Base-by-base conservation (phyloP, 35 echinoderm and acorn worm genomes). In the Diadema setosum region DNA sequence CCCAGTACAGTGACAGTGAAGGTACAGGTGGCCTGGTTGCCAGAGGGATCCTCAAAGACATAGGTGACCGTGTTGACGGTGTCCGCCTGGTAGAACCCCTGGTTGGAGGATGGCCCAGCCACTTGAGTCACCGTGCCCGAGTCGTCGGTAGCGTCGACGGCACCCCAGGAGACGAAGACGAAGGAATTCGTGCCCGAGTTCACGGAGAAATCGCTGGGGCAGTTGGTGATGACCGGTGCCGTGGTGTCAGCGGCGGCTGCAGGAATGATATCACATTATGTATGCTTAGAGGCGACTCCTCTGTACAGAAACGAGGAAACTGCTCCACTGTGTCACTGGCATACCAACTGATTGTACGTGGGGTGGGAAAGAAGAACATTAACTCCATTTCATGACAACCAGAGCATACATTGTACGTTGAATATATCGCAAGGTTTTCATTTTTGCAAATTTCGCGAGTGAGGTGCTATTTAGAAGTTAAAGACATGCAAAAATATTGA, bases 81-180 rank as follows among this genome's bases (percentile, higher is more conserved):
- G 58, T 80, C 87, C 4, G 95, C 87, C 75, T 65, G 56, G 39
- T 90, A 81, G 40, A 78, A 78, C 11, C 73, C 73, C 7, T 78
- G 39, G 40, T 44, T 78, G 34, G 73, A 78, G 14, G 73, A 78
- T 15, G 88, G 81, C 15, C 49, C 56, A 67, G 39, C 20, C n/a
- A 60, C 39, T 37, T 87, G 60, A 16, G 60, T 86, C 11, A 78
- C 73, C 24, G 73, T 78, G 34, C 73, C 73, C 24, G 73, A 78
- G 23, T 78, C 58, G 52, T 97, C 95, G 20, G 87, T 90, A 27
- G 95, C 95, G 25, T 82, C 65, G 16, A 91, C 91, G 42, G 84
- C 74, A 25, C 17, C 60, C 95, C 95, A 97, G 48, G 26, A 42
- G 20, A 90, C 87, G 9, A 76, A 43, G 2, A 76, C 60, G 39